These are phyloP conservation scores for Aphis craccivora DNA, from an alignment of 1,140 invertebrate genomes.

Conservation along the genomic window DNA sequence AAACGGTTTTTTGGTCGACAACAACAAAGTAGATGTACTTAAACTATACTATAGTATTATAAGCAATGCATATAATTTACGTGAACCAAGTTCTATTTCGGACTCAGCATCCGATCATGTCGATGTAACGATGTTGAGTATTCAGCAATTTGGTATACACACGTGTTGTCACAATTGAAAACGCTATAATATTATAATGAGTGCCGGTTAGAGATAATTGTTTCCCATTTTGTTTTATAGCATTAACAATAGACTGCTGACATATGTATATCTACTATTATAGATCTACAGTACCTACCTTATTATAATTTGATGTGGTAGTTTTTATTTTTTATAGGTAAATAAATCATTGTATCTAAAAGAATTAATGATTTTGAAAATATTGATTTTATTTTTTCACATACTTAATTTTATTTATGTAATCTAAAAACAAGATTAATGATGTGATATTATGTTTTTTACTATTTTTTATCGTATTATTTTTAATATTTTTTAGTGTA, in stretches of 20 bases:
- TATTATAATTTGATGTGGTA: neutral
- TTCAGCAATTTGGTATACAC: neutral
- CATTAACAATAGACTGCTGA: neutral
- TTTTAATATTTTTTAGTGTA: neutral
- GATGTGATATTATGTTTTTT: neutral
- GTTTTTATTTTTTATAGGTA: neutral
- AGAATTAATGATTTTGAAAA: neutral
- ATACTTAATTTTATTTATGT: neutral
- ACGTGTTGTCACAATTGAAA: neutral
- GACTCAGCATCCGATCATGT: neutral
- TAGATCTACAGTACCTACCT: neutral
- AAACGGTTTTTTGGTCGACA: neutral
- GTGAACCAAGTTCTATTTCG: neutral
- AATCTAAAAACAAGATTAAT: neutral
- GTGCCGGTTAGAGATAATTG: neutral
- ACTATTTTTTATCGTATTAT: neutral
- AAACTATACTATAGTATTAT: neutral
- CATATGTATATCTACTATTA: neutral
- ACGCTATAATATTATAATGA: neutral
- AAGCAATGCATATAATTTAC: neutral
- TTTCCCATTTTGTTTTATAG: no score
- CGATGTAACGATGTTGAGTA: neutral
- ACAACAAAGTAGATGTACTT: neutral
- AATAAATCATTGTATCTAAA: neutral
- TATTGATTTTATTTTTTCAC: neutral